These are phyloP conservation scores for Parnassius mnemosyne DNA, from an alignment of 2,888 invertebrate genomes.

Conservation along the genomic window DNA sequence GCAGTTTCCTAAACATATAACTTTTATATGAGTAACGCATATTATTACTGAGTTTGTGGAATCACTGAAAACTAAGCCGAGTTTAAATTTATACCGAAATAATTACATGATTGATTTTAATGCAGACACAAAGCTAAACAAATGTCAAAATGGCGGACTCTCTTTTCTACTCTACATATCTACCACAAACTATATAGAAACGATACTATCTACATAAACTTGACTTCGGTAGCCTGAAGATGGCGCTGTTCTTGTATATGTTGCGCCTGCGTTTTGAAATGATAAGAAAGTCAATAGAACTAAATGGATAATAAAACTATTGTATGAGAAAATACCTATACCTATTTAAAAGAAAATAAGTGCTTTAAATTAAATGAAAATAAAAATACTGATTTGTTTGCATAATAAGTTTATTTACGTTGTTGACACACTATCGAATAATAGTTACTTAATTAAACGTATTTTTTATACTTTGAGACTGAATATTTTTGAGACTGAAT, in stretches of 20 bases:
- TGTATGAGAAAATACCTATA: no score
- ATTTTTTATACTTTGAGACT: no score
- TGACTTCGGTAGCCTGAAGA: conserved; percentile 50
- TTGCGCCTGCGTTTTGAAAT: conserved; percentile 69
- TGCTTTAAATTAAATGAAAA: no score
- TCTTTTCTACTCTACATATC: no score
- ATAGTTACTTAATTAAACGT: no score
- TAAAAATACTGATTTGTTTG: no score
- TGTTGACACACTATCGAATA: no score
- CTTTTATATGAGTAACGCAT: conserved; percentile 37
- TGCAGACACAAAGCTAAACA: conserved; percentile 77
- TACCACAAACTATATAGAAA: no score
- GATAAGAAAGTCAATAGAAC: conserved; percentile 49
- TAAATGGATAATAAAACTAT: neutral
- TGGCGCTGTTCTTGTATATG: conserved; percentile 46
- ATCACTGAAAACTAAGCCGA: conserved; percentile 45
- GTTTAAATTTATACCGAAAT: conserved; percentile 39
- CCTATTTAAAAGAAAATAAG: no score
- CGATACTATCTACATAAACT: no score
- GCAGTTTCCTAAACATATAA: conserved; percentile 43
- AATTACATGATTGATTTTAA: conserved; percentile 62
- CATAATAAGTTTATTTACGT: no score
- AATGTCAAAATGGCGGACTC: conserved; percentile 80
- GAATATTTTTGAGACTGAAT: no score
- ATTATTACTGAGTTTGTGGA: conserved; percentile 39